Evolutionary conservation across 2,888 invertebrate genomes (phyloP).

Genomic region (Volucella bombylans): DNA sequence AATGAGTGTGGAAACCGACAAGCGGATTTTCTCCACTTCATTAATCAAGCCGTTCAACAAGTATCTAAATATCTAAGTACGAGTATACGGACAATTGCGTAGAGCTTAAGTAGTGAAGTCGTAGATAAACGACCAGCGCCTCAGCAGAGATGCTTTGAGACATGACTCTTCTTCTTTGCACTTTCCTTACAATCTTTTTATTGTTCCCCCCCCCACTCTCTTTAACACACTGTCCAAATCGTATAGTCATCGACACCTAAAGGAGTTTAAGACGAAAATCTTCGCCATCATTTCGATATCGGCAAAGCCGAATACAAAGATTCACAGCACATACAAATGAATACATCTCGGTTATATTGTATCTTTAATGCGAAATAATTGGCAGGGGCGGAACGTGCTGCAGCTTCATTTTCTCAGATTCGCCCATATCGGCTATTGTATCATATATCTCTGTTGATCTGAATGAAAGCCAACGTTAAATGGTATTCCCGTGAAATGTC

Average conservation of each 20-base stretch:
- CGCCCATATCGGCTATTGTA: slow-evolving; percentile 1
- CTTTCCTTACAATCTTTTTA: slow-evolving; percentile 51
- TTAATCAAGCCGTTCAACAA: slow-evolving; percentile 71
- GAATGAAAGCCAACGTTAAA: slow-evolving; percentile 46
- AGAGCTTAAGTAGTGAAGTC: slow-evolving; percentile 20
- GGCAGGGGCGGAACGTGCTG: slow-evolving; percentile 59
- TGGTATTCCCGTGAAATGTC: slow-evolving; percentile 52
- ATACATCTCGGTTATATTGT: slow-evolving; percentile 2
- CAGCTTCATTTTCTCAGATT: slow-evolving; percentile 4
- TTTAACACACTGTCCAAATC: slow-evolving; percentile 39
- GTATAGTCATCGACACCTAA: slow-evolving; percentile 64
- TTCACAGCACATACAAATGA: neutral
- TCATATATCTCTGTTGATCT: neutral
- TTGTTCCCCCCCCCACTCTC: neutral
- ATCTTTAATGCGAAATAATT: slow-evolving; percentile 17
- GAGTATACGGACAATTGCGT: slow-evolving; percentile 53
- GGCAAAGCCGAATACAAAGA: too few relatives aligned
- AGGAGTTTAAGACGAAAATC: slow-evolving; percentile 61
- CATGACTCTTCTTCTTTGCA: slow-evolving; percentile 51
- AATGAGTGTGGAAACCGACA: slow-evolving; percentile 70
- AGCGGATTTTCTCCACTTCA: slow-evolving; percentile 71
- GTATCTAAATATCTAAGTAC: slow-evolving; percentile 35
- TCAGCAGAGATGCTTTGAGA: neutral
- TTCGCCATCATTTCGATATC: slow-evolving; percentile 40
- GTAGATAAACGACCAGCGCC: neutral